Base-by-base conservation (phyloP, 2,797 vertebrate species). In the Xenops minutus region DNA sequence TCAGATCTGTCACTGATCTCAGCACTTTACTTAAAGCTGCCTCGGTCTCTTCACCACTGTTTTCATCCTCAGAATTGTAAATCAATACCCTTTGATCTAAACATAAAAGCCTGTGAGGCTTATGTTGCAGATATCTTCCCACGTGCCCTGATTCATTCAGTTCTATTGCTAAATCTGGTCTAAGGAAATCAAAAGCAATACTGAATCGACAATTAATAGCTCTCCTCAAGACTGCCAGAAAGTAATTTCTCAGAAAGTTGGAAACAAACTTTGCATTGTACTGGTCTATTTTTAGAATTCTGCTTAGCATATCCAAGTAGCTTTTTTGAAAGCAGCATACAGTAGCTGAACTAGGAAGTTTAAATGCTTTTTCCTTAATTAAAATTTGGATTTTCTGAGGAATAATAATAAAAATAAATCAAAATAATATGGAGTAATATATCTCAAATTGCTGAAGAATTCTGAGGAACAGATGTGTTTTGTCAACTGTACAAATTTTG, bases 71-170 rank as follows among this genome's bases (percentile, higher is more conserved):
- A 79, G 78, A 93, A 85, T 36, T 85, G 62, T 89, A 86, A 92
- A 95, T 93, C 91, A 81, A 48, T 90, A 77, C 43, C 44, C 62
- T 88, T 93, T 95, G 73, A 94, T 96, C 89, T 88, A 52, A 92
- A 80, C 68, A 83, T 88, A 91, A 96, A 95, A 93, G 89, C 41
- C 62, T 81, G 54, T 56, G 34, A 95, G 43, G 87, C 62, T 89
- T 95, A 75, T n/a, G 34, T 81, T 81, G 58, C 63, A n/a, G 55
- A n/a, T 85, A 48, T 84, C 58, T 89, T 88, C 54, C 74, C 46
- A 27, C 46, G 54, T 58, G 78, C 58, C 46, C 77, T 7, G 1
- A 34, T 94, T 92, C 58, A 27, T 87, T 92, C 54, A 52, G 39
- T 85, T 83, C 52, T 83, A 9, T 56, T 75, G 75, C 72, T 95